phyloP scores from a whole-genome alignment of 2,113 vertebrate genomes.

The Catharus minimus region DNA sequence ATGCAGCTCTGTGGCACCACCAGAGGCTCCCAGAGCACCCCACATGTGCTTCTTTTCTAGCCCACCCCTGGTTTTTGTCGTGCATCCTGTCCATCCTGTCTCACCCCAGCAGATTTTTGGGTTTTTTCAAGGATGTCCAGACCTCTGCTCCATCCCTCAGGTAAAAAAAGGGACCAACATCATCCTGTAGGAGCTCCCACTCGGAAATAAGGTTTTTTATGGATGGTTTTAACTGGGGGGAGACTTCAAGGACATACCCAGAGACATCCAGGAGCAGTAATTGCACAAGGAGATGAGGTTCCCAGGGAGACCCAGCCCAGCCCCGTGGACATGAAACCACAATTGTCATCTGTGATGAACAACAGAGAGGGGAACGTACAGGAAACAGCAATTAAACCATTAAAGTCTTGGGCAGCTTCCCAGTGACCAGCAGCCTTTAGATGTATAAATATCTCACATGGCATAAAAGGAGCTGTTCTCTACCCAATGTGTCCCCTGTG shows the following conservation, averaged over 20 bases:
- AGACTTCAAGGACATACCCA: neutral
- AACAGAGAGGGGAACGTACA: conserved; percentile 32
- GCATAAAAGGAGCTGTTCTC: conserved; percentile 3
- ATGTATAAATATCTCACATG: conserved; percentile 17
- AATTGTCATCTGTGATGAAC: conserved; percentile 59
- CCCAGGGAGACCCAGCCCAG: neutral
- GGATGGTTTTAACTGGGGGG: neutral
- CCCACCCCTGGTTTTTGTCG: accelerated
- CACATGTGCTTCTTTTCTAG: neutral
- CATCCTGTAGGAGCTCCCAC: neutral
- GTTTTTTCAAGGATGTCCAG: neutral
- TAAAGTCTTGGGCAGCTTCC: conserved; percentile 51
- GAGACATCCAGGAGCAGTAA: neutral
- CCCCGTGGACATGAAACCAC: neutral
- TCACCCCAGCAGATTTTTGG: neutral
- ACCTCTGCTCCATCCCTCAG: neutral
- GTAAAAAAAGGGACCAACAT: neutral
- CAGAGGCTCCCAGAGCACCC: neutral
- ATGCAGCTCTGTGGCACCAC: conserved; percentile 1
- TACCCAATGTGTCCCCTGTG: neutral
- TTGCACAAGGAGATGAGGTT: neutral
- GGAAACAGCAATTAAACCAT: conserved; percentile 57
- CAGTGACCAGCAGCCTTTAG: conserved; percentile 11
- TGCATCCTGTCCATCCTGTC: neutral
- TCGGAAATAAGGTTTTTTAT: neutral